These are phyloP conservation scores for Actenoides hombroni DNA, from an alignment of 2,113 vertebrate genomes.

Conservation along the genomic window DNA sequence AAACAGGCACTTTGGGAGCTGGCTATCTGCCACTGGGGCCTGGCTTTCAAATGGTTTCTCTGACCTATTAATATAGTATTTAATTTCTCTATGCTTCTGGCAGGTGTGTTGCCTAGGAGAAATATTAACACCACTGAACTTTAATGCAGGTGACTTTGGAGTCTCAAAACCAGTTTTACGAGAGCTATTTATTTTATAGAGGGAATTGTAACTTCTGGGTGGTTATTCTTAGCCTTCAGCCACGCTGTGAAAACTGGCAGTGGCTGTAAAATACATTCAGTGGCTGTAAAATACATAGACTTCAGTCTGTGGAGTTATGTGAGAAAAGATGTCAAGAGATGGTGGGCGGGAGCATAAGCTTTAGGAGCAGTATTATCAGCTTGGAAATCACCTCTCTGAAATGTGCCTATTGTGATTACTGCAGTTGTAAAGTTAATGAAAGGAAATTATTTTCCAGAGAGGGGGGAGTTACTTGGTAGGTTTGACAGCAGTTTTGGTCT, in stretches of 20 bases:
- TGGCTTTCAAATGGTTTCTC: slow-evolving; percentile 19
- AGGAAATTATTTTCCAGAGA: not conserved
- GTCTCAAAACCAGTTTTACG: not conserved
- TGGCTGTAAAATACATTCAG: not conserved
- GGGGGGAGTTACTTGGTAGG: not conserved
- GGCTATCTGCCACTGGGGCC: not conserved
- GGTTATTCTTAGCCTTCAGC: not conserved
- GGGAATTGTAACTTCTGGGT: not conserved
- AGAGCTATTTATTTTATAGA: not conserved
- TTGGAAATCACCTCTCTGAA: not conserved
- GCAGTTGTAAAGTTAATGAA: not conserved
- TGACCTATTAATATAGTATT: slow-evolving; percentile 52
- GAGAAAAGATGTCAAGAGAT: not conserved
- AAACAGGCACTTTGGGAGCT: not conserved
- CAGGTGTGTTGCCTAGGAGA: slow-evolving; percentile 37
- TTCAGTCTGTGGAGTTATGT: not conserved
- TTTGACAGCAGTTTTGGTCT: not conserved
- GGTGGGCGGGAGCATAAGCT: not conserved
- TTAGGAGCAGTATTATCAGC: not conserved
- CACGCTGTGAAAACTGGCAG: not conserved
- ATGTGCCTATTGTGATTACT: not conserved
- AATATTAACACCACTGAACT: slow-evolving; percentile 41
- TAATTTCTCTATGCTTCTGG: slow-evolving; percentile 40
- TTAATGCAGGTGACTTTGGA: slow-evolving; percentile 14
- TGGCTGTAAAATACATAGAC: not conserved